Percentiles rank a stretch among this genome's conserved stretches.
Conservation (phyloP, 1,140 invertebrate genomes). For the Aphelenchoides besseyi region DNA sequence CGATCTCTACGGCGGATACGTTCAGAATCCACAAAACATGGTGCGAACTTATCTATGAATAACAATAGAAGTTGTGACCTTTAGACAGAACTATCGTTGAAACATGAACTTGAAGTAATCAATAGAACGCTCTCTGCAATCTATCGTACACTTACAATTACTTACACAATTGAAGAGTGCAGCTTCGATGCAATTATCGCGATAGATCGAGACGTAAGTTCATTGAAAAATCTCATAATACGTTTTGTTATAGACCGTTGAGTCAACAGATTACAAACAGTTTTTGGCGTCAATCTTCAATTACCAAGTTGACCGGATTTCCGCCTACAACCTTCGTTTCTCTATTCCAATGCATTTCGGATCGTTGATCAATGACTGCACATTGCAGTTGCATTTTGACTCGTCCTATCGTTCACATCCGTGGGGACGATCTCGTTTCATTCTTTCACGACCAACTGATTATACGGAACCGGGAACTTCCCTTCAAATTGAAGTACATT, state of each 20-base stretch:
- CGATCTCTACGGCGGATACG: neutral
- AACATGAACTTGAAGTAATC: neutral
- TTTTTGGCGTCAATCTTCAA: neutral
- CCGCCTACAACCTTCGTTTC: neutral
- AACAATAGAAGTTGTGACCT: neutral
- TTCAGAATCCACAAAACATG: neutral
- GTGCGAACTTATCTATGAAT: neutral
- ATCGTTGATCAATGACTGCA: neutral
- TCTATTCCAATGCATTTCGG: conserved; percentile 2
- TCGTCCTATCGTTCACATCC: too few species aligned
- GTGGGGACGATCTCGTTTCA: too few species aligned
- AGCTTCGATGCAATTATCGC: conserved; percentile 6
- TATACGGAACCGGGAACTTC: too few species aligned
- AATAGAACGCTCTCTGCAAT: neutral
- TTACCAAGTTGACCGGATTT: neutral
- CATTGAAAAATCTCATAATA: neutral
- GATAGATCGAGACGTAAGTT: neutral
- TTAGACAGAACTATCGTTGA: conserved; percentile 2
- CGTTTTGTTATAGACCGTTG: neutral
- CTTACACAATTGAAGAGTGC: neutral
- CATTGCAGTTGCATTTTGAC: neutral
- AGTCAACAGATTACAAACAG: neutral
- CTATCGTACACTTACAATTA: neutral
- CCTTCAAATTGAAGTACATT: too few species aligned
- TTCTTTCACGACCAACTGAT: too few species aligned